These are phyloP conservation scores for Xiphophorus hellerii DNA, from an alignment of 2,113 vertebrate genomes.

Conservation along the genomic window DNA sequence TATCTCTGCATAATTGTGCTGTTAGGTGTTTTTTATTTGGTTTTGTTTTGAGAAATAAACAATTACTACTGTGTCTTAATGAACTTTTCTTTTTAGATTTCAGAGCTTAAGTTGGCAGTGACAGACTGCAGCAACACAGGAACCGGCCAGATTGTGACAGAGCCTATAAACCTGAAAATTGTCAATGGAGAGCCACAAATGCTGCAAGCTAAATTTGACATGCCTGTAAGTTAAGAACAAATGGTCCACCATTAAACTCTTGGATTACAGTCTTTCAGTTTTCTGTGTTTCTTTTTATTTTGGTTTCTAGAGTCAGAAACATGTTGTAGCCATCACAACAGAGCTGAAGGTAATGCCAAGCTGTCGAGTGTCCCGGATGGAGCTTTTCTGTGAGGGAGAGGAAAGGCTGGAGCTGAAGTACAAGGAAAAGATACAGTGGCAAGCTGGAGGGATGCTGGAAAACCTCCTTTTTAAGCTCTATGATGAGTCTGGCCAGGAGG, in stretches of 20 bases:
- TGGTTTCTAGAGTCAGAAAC: slow-evolving; percentile 79
- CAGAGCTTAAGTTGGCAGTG: slow-evolving; percentile 76
- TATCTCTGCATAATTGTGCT: not conserved
- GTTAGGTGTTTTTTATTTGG: not conserved
- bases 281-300: not conserved
- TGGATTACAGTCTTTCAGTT: not conserved
- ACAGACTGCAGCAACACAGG: slow-evolving; percentile 89
- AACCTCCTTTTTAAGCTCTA: slow-evolving; percentile 89
- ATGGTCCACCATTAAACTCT: not conserved
- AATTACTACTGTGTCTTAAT: not conserved
- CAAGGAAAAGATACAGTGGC: slow-evolving; percentile 87
- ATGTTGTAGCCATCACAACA: slow-evolving; percentile 78
- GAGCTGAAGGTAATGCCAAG: slow-evolving; percentile 87
- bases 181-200: slow-evolving; percentile 80
- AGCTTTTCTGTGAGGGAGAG: slow-evolving; percentile 81
- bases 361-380: slow-evolving; percentile 79
- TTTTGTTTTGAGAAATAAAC: not conserved
- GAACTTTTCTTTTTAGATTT: slow-evolving; percentile 74
- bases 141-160: slow-evolving; percentile 83
- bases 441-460: slow-evolving; percentile 84
- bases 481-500: slow-evolving; percentile 87
- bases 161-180: slow-evolving; percentile 84
- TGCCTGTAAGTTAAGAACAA: slow-evolving; percentile 83
- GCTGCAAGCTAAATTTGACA: slow-evolving; percentile 83
- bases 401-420: slow-evolving; percentile 83